Evolutionary conservation across 2,888 invertebrate genomes (phyloP).

Genomic region (Tiphia femorata): DNA sequence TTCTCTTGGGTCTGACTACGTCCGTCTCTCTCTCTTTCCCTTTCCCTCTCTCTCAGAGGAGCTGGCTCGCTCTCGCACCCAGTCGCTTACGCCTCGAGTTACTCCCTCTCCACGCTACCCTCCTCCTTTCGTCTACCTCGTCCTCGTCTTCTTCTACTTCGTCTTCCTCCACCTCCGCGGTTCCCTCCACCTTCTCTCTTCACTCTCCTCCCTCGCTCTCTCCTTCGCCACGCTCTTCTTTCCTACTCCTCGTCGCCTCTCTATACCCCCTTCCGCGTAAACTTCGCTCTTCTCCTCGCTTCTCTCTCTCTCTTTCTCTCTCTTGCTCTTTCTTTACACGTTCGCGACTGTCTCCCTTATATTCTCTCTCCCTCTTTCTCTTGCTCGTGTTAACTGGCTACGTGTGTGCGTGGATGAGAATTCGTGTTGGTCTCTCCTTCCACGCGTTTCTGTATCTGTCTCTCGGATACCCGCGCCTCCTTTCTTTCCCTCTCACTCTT

Average conservation of each 20-base stretch:
- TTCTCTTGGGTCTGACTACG: slow-evolving; percentile 46
- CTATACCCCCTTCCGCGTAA: slow-evolving; percentile 28
- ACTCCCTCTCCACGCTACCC: slow-evolving; percentile 34
- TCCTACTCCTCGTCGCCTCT: slow-evolving; percentile 29
- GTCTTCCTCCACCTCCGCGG: slow-evolving; percentile 32
- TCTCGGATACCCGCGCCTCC: slow-evolving; percentile 7
- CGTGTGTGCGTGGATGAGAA: too few species aligned
- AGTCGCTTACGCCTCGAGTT: slow-evolving; percentile 35
- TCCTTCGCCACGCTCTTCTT: slow-evolving; percentile 27
- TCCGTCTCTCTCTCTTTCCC: slow-evolving; percentile 53
- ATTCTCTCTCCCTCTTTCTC: too few species aligned
- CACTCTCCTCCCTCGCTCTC: slow-evolving; percentile 31
- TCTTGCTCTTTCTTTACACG: too few species aligned
- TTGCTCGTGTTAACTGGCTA: too few species aligned
- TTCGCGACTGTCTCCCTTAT: too few species aligned
- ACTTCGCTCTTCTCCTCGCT: slow-evolving; percentile 21
- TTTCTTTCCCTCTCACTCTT: slow-evolving; percentile 5
- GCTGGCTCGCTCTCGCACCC: too few species aligned
- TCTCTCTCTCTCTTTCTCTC: too few species aligned
- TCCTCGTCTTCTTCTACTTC: slow-evolving; percentile 37
- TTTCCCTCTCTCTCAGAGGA: slow-evolving; percentile 50
- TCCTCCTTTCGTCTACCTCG: slow-evolving; percentile 31
- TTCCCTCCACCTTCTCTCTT: slow-evolving; percentile 42
- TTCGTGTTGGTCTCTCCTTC: too few species aligned
- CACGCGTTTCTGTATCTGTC: too few species aligned